Percentiles rank a stretch among this genome's conserved stretches.
Conservation (phyloP, 2,113 vertebrate species). For the Oostethus manadensis region DNA sequence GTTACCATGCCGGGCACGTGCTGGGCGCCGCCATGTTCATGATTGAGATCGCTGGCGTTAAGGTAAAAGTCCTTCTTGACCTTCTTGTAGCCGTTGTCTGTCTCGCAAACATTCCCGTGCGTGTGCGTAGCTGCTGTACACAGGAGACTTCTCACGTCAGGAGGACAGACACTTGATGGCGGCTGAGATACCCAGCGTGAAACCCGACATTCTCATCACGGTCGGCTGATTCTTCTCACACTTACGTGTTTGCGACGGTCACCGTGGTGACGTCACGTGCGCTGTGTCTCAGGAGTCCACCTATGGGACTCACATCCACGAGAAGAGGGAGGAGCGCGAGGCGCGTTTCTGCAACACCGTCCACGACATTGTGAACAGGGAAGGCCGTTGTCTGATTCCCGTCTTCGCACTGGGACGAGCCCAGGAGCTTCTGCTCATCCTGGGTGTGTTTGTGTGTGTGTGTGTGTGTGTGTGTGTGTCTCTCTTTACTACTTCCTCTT, state of each 20-base stretch:
- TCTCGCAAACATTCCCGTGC: neutral
- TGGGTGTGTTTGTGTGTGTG: constrained; percentile 68
- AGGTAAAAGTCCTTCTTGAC: constrained; percentile 78
- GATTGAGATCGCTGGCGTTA: constrained; percentile 96
- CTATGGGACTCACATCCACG: constrained; percentile 91
- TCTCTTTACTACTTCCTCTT: neutral
- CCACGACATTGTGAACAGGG: constrained; percentile 90
- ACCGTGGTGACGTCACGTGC: neutral
- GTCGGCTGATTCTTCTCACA: neutral
- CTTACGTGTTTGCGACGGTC: neutral
- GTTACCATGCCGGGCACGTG: constrained; percentile 91
- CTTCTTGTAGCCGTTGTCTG: neutral
- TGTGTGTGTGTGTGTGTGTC: neutral
- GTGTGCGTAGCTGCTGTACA: constrained; percentile 80
- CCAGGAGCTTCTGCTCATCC: constrained; percentile 88
- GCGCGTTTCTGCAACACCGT: constrained; percentile 93
- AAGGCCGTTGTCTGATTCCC: constrained; percentile 88
- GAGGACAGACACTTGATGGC: constrained; percentile 95
- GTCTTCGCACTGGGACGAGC: constrained; percentile 91
- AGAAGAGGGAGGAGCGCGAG: constrained; percentile 90
- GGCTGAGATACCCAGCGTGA: constrained; percentile 95
- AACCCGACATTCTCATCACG: constrained; percentile 93
- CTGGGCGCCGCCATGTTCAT: constrained; percentile 97
- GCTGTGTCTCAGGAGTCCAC: constrained; percentile 80
- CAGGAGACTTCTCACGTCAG: constrained; percentile 93